These are phyloP conservation scores for Forficula auricularia DNA, from an alignment of 1,140 invertebrate species.

Conservation along the genomic window DNA sequence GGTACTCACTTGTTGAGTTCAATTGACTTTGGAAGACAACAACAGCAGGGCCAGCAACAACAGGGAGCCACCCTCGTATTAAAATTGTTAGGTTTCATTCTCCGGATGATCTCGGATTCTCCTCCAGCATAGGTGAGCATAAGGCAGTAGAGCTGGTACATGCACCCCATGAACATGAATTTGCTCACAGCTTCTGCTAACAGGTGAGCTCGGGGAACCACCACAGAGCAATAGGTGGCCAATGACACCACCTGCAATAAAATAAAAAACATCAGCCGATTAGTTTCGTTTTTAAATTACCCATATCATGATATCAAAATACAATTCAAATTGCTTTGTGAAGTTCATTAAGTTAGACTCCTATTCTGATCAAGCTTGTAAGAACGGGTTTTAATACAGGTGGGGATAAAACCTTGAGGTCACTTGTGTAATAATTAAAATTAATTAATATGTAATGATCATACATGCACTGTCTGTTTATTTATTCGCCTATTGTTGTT, in stretches of 20 bases:
- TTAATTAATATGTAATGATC: too few relatives aligned
- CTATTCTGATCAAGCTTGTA: neutral
- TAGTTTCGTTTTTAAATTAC: slow-evolving; percentile 2
- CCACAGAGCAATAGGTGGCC: slow-evolving; percentile 31
- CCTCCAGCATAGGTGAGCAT: slow-evolving; percentile 41
- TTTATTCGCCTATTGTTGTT: too few relatives aligned
- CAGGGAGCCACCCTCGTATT: slow-evolving; percentile 36
- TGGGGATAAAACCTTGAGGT: too few relatives aligned
- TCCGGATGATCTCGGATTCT: slow-evolving; percentile 33
- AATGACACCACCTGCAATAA: slow-evolving; percentile 33
- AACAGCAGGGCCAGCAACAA: slow-evolving; percentile 43
- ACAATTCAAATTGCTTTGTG: neutral
- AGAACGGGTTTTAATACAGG: neutral
- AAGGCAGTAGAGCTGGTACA: slow-evolving; percentile 41
- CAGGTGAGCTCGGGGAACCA: slow-evolving; percentile 38
- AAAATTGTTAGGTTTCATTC: slow-evolving; percentile 27
- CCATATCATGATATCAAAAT: neutral
- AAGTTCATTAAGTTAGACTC: neutral
- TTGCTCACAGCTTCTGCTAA: slow-evolving; percentile 41
- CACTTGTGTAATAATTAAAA: too few relatives aligned
- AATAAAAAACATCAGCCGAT: slow-evolving; percentile 1
- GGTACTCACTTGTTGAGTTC: slow-evolving; percentile 34
- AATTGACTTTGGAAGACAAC: slow-evolving; percentile 28
- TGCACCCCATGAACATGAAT: slow-evolving; percentile 36
- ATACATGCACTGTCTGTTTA: too few relatives aligned